Conservation (phyloP, 37 sponge, comb jelly and placozoan genomes). For the Chondrosia reniformis region DNA sequence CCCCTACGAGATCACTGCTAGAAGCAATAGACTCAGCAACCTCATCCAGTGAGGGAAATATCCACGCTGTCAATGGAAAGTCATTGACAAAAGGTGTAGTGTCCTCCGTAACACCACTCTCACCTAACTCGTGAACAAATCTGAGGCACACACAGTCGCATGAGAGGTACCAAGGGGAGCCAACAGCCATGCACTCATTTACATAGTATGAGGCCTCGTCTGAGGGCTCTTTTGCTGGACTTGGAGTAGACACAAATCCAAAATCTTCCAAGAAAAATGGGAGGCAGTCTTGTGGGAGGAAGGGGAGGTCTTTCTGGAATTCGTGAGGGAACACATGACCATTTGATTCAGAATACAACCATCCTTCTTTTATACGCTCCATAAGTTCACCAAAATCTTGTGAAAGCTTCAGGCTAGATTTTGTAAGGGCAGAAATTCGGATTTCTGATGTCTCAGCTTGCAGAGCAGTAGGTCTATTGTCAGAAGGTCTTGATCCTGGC, state of each 20-base stretch:
- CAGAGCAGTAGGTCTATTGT: constrained; percentile 65
- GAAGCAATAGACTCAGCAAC: constrained; percentile 9
- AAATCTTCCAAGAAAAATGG: background rate
- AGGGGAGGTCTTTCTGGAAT: background rate
- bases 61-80: constrained; percentile 62
- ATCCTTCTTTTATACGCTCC: constrained; percentile 17
- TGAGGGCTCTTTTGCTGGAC: background rate
- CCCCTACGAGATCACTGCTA: background rate
- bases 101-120: constrained; percentile 32
- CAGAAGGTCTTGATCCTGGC: background rate
- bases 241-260: background rate
- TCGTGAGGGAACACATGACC: constrained; percentile 54
- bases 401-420: constrained; percentile 21
- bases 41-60: constrained; percentile 32
- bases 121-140: constrained; percentile 29
- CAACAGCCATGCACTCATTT: background rate
- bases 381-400: constrained; percentile 24
- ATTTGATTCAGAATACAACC: constrained; percentile 36
- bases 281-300: constrained; percentile 32
- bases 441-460: constrained; percentile 69
- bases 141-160: constrained; percentile 48
- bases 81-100: constrained; percentile 50
- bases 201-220: too few relatives aligned
- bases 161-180: constrained; percentile 45
- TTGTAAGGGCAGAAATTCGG: constrained; percentile 23